phyloP scores from a whole-genome alignment of 1,140 invertebrate genomes.

The Paramacrobiotus metropolitanus region DNA sequence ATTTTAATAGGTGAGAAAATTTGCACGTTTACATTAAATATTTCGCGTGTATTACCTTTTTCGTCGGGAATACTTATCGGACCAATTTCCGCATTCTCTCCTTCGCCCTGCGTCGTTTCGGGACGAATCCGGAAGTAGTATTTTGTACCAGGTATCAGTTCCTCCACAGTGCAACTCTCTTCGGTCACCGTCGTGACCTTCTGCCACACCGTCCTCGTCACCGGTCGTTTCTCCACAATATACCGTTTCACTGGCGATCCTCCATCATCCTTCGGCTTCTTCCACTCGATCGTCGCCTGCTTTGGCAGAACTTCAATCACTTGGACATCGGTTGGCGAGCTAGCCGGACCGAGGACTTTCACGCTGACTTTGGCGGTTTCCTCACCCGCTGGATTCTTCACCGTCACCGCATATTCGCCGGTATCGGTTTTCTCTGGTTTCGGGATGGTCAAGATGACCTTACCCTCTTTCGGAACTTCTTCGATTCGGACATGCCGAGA shows the following conservation, averaged over 20 bases:
- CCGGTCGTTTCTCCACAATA: conserved; percentile 19
- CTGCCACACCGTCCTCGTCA: background rate
- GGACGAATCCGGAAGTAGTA: background rate
- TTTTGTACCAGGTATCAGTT: background rate
- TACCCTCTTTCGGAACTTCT: conserved; percentile 48
- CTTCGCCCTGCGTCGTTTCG: background rate
- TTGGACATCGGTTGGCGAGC: conserved; percentile 19
- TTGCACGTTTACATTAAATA: no score
- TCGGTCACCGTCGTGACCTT: background rate
- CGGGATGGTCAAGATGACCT: conserved; percentile 61
- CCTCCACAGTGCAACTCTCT: background rate
- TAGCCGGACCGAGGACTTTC: conserved; percentile 24
- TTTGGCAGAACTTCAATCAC: background rate
- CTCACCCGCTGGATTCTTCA: conserved; percentile 62
- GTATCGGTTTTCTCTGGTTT: conserved; percentile 65
- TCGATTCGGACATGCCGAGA: no score
- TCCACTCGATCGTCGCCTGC: conserved; percentile 13
- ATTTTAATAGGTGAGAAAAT: no score
- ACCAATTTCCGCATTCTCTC: background rate
- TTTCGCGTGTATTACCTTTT: no score
- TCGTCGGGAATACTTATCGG: no score
- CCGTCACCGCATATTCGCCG: conserved; percentile 70
- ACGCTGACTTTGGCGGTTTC: conserved; percentile 61
- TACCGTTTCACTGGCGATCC: conserved; percentile 19
- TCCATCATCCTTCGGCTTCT: conserved; percentile 16